phyloP scores from a whole-genome alignment of 2,113 vertebrate species.

The Megalops atlanticus region DNA sequence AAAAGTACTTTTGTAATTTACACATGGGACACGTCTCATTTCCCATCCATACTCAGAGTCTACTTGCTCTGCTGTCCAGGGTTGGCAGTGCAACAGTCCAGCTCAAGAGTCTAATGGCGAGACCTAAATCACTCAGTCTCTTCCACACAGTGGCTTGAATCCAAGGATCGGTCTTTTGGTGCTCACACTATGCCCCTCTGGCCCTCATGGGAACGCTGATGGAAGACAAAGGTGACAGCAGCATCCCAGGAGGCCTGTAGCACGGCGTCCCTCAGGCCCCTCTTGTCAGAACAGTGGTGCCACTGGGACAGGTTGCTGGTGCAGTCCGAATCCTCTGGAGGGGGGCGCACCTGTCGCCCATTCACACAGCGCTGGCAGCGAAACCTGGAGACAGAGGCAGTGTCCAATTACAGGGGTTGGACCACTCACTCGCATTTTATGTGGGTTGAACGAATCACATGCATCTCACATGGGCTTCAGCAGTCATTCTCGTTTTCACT shows the following conservation, averaged over 20 bases:
- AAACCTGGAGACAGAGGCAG: conserved; percentile 74
- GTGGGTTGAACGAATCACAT: too few relatives aligned
- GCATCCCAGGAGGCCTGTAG: conserved; percentile 88
- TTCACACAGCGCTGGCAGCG: conserved; percentile 90
- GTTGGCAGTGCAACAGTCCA: too few relatives aligned
- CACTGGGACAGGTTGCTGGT: conserved; percentile 92
- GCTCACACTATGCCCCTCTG: conserved; percentile 76
- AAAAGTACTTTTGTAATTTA: neutral
- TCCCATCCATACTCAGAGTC: too few relatives aligned
- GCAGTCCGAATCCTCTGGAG: conserved; percentile 81
- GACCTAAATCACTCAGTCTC: too few relatives aligned
- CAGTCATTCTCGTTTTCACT: too few relatives aligned
- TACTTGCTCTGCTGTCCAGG: too few relatives aligned
- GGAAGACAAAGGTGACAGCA: conserved; percentile 86
- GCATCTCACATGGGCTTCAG: too few relatives aligned
- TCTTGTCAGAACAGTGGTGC: conserved; percentile 86
- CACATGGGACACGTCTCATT: neutral
- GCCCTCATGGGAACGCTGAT: conserved; percentile 90
- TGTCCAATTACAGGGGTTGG: too few relatives aligned
- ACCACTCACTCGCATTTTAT: too few relatives aligned
- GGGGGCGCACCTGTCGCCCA: conserved; percentile 76
- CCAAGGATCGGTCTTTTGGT: too few relatives aligned
- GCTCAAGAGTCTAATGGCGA: too few relatives aligned
- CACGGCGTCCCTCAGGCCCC: conserved; percentile 82
- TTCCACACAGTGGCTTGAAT: too few relatives aligned